These are phyloP conservation scores for Lycocorax pyrrhopterus DNA, from an alignment of 2,113 vertebrate species.

Conservation along the genomic window DNA sequence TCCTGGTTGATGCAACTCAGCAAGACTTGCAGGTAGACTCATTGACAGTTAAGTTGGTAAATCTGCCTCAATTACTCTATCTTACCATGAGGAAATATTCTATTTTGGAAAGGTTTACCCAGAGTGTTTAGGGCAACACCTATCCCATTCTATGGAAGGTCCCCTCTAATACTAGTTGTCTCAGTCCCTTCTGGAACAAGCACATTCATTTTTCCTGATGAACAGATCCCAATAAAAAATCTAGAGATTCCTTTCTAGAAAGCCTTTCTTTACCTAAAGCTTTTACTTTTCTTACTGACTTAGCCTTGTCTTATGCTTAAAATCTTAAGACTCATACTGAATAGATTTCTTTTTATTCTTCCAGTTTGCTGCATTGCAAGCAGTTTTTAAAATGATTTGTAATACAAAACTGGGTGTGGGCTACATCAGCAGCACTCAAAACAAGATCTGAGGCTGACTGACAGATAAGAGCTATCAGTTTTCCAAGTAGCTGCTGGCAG, in stretches of 20 bases:
- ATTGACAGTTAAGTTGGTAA: not conserved
- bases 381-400: not conserved
- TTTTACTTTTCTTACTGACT: not conserved
- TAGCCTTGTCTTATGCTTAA: not conserved
- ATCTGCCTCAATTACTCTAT: not conserved
- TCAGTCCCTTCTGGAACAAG: not conserved
- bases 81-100: not conserved
- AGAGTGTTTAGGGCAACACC: not conserved
- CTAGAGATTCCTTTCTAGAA: not conserved
- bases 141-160: not conserved
- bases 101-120: not conserved
- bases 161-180: not conserved
- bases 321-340: not conserved
- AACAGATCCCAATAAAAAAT: not conserved
- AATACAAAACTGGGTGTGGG: not conserved
- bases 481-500: not conserved
- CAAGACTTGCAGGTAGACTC: not conserved
- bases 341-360: not conserved
- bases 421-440: not conserved
- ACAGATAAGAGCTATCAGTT: not conserved
- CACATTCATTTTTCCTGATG: fast-evolving
- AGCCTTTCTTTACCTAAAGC: not conserved
- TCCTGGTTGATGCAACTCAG: not conserved
- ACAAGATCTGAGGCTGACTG: not conserved
- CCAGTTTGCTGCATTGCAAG: not conserved